Conservation (phyloP, 2,888 invertebrate species). For the Caenorhabditis japonica region DNA sequence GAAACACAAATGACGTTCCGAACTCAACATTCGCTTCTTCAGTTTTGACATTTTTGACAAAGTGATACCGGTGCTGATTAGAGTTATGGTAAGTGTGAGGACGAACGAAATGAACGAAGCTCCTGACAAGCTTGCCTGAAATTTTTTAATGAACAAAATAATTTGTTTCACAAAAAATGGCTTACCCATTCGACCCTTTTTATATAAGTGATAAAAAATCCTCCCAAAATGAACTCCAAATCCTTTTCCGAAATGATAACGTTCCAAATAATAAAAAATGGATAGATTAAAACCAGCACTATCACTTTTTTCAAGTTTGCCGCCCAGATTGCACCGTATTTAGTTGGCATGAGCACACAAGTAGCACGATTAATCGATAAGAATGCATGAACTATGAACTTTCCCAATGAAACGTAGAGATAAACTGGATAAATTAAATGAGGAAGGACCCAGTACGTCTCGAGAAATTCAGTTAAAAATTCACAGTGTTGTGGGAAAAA, state of each 20-base stretch:
- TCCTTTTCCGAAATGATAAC: constrained; percentile 19
- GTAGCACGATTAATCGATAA: too few species aligned
- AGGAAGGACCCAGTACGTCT: too few species aligned
- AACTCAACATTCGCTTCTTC: constrained; percentile 12
- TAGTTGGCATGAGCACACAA: not conserved
- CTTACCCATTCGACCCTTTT: constrained; percentile 24
- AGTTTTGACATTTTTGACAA: constrained; percentile 23
- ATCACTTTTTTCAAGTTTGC: constrained; percentile 1
- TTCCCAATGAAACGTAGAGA: too few species aligned
- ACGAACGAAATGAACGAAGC: constrained; percentile 15
- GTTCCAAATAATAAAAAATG: constrained; percentile 33
- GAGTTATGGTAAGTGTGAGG: constrained; percentile 10
- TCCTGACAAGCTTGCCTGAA: constrained; percentile 16
- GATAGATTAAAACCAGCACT: constrained; percentile 9
- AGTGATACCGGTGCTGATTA: constrained; percentile 13
- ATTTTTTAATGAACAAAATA: not conserved
- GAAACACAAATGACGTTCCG: constrained; percentile 16
- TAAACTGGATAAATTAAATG: too few species aligned
- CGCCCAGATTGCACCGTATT: not conserved
- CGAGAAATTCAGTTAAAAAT: too few species aligned
- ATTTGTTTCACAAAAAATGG: constrained; percentile 2
- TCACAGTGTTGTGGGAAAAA: too few species aligned
- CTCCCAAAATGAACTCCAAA: constrained; percentile 21
- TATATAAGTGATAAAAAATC: constrained; percentile 25
- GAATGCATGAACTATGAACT: too few species aligned